Base-by-base conservation (phyloP, 2,113 vertebrate genomes). In the Tachysurus vachellii region DNA sequence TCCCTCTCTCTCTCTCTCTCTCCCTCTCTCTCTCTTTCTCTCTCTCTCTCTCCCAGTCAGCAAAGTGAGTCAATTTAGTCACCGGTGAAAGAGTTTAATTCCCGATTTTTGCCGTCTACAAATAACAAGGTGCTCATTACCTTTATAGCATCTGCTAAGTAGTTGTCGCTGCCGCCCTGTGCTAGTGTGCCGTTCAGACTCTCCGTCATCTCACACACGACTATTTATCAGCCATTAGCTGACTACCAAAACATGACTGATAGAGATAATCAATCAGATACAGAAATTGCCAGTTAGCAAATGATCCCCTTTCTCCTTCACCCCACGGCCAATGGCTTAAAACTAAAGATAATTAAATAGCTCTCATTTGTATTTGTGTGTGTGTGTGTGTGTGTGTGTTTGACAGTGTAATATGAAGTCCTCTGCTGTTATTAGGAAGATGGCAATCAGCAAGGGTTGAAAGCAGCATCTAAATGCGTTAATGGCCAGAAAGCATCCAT, bases 141-240 rank as follows among this genome's bases (percentile, higher is more conserved):
- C 81, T 83, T 59, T 8, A 31, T 6, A 21, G 31, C 21, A 54
- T 83, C 31, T 5, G 21, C 23, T 23, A 75, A 76, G 75, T 56
- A 53, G 66, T 85, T 56, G 85, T 75, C 54, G 75, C 73, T 62
- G 44, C 44, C 42, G 70, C 70, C 82, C 44, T 57, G 82, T 87
- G 83, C 88, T 26, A 44, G 79, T 53, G 57, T 64, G 44, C 75
- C 26, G 28, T 31, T 56, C 86, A 88, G 89, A 87, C 87, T 88
- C 70, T 88, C 91, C 89, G 90, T 93, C 89, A 70, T 88, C 54
- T 91, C 81, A 1, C 17, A 12, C n/a, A n/a, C n/a, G n/a, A n/a
- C 13, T 4, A 31, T 83, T 64, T 91, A 93, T 92, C 93, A 77
- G 68, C 66, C 85, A 79, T 86, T 85, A 87, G 88, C 90, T 89